These are phyloP conservation scores for Nyctereutes procyonoides DNA, from an alignment of 2,113 vertebrate genomes.

Conservation along the genomic window DNA sequence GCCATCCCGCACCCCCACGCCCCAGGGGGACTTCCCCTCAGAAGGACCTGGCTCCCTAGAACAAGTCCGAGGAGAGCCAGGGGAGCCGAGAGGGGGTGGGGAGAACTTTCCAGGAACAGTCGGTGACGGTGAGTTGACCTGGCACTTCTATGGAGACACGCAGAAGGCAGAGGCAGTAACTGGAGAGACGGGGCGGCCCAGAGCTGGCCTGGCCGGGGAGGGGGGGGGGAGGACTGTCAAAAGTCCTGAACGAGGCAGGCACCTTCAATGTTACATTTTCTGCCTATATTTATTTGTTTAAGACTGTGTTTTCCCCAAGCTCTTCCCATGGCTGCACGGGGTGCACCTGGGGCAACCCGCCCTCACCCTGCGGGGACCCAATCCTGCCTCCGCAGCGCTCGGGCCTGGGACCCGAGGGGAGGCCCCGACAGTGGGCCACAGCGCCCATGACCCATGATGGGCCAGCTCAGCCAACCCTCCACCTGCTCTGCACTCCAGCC, in stretches of 20 bases:
- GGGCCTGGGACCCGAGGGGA: too few species aligned
- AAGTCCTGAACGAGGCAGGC: slow-evolving; percentile 52
- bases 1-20: not conserved
- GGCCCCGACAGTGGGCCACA: rapidly evolving
- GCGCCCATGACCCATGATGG: too few species aligned
- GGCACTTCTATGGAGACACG: not conserved
- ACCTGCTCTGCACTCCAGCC: not conserved
- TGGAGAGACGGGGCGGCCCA: slow-evolving; percentile 32
- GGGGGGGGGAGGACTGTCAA: slow-evolving; percentile 14
- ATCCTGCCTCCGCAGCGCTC: not conserved
- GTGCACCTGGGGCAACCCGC: not conserved
- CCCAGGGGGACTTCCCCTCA: rapidly evolving
- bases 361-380: not conserved
- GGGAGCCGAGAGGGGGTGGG: too few species aligned
- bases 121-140: slow-evolving; percentile 51
- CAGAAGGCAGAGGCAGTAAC: slow-evolving; percentile 27
- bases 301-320: slow-evolving; percentile 24
- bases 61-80: not conserved
- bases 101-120: not conserved
- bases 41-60: not conserved
- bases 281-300: slow-evolving; percentile 45
- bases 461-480: not conserved
- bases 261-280: not conserved
- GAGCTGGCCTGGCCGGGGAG: not conserved
- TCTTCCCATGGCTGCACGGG: not conserved